A percentile compares a stretch with the other conserved stretches of the same genome.
Conservation (phyloP, 2,888 invertebrate genomes). For the Xestia ashworthii region DNA sequence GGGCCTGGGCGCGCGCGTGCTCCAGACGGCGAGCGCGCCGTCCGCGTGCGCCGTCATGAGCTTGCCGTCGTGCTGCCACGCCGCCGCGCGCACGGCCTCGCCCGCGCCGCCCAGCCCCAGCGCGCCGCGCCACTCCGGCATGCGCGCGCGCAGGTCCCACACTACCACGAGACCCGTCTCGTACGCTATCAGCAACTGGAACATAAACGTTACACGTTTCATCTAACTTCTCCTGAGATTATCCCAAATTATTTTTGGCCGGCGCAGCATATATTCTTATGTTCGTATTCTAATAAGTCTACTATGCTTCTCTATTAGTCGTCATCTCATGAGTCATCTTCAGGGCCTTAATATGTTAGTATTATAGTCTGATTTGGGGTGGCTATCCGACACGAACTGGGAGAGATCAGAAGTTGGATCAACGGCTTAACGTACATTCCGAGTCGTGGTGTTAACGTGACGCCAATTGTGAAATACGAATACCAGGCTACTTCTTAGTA, state of each 20-base stretch:
- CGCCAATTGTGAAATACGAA: neutral
- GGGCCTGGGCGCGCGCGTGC: conserved; percentile 94
- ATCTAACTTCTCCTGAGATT: neutral
- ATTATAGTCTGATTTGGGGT: neutral
- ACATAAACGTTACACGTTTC: conserved; percentile 7
- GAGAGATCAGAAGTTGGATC: neutral
- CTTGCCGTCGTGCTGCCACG: conserved; percentile 99
- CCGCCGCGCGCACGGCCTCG: conserved; percentile 95
- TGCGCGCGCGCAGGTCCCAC: conserved; percentile 98
- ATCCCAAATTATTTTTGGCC: neutral
- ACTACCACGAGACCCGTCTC: conserved; percentile 98
- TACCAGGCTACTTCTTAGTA: neutral
- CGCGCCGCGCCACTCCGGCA: conserved; percentile 96
- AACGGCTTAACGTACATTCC: neutral
- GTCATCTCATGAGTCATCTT: neutral
- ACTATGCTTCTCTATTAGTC: neutral
- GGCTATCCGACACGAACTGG: neutral
- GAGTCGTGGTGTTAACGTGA: neutral
- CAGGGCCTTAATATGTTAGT: neutral
- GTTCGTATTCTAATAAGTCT: neutral
- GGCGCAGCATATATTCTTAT: neutral
- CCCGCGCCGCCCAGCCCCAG: conserved; percentile 94
- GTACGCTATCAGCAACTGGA: conserved; percentile 98
- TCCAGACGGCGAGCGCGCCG: conserved; percentile 99
- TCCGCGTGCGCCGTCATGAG: conserved; percentile 99